Evolutionary conservation across 2,113 vertebrate genomes (phyloP).

Genomic region (Stegostoma tigrinum): DNA sequence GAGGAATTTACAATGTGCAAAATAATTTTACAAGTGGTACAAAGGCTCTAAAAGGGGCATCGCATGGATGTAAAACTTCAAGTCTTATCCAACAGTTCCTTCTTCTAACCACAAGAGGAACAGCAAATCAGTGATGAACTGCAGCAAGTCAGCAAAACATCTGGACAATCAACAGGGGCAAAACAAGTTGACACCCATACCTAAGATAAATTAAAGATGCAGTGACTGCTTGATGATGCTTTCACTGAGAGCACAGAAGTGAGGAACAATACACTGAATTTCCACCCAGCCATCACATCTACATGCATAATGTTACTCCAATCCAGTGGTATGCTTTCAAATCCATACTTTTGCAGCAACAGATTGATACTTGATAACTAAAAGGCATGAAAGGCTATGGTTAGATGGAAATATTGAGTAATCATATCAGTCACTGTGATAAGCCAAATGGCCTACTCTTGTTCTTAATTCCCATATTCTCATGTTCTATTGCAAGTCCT

Average conservation of each 20-base stretch:
- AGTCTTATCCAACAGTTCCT: background rate
- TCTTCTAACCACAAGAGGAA: background rate
- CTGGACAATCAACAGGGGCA: background rate
- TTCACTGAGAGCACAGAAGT: background rate
- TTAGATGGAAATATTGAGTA: too few species aligned
- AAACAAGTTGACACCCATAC: too few species aligned
- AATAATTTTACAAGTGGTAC: background rate
- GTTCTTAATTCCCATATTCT: too few species aligned
- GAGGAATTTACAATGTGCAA: background rate
- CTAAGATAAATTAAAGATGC: background rate
- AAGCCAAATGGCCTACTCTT: too few species aligned
- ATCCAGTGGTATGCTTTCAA: background rate
- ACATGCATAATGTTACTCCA: background rate
- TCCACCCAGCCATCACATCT: background rate
- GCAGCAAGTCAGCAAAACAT: background rate
- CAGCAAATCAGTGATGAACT: background rate
- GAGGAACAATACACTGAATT: background rate
- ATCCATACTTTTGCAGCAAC: background rate
- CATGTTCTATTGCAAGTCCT: background rate
- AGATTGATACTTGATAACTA: too few species aligned
- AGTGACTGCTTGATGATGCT: background rate
- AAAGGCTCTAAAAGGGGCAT: background rate
- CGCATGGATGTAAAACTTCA: background rate
- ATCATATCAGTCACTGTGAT: too few species aligned
- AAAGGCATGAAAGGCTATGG: too few species aligned